phyloP scores from a whole-genome alignment of 2,797 vertebrate genomes.

The Stomatorhinus walkeri region DNA sequence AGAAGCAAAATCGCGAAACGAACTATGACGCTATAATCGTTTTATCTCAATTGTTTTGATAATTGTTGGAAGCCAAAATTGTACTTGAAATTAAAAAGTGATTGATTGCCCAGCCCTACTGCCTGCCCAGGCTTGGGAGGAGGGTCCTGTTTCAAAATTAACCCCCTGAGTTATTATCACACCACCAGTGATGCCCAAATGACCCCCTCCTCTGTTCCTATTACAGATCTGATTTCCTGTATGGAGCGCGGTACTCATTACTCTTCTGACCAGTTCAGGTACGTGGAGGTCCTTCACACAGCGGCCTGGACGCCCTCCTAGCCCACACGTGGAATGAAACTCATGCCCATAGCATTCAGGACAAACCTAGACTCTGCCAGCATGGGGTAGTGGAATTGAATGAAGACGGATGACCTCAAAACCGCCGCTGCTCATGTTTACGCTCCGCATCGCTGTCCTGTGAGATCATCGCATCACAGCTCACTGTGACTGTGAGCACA shows the following conservation, averaged over 20 bases:
- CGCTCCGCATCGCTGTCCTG: not conserved
- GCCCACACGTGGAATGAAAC: not conserved
- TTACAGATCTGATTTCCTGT: constrained; percentile 74
- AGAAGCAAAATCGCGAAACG: not conserved
- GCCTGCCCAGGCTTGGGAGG: not conserved
- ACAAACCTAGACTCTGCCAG: not conserved
- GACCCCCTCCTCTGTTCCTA: not conserved
- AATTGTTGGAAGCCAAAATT: not conserved
- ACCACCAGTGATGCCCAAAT: no score
- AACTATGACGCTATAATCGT: not conserved
- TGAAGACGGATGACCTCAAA: not conserved
- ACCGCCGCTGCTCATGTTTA: not conserved
- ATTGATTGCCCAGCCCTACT: not conserved
- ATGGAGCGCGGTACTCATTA: constrained; percentile 74
- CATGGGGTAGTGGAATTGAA: not conserved
- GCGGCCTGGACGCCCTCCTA: not conserved
- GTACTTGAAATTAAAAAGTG: not conserved
- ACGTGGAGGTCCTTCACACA: constrained; percentile 30
- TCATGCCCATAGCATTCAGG: not conserved
- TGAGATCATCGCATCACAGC: not conserved
- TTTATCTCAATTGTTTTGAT: not conserved
- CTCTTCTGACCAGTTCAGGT: constrained; percentile 60
- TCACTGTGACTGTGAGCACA: not conserved
- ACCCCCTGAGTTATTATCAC: not conserved
- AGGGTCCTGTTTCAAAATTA: not conserved